A percentile compares a stretch with the other conserved stretches of the same genome.
Conservation (phyloP, 2,888 invertebrate species). For the Andricus quercusramuli region DNA sequence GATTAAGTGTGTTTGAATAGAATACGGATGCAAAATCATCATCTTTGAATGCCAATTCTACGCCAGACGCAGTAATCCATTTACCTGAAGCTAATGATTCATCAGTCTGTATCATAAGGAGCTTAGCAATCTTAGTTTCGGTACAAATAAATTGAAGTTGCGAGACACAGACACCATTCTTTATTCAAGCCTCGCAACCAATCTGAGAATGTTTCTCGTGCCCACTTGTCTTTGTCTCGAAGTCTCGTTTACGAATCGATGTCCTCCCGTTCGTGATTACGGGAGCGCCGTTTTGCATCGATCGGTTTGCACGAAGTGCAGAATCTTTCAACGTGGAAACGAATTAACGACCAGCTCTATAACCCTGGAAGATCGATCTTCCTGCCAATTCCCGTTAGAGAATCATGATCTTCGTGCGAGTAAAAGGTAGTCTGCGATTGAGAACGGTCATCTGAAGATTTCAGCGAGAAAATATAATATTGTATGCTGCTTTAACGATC, state of each 20-base stretch:
- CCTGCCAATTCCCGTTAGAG: conserved; percentile 55
- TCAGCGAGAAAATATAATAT: conserved; percentile 40
- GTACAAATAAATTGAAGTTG: conserved; percentile 36
- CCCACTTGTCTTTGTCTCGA: conserved; percentile 58
- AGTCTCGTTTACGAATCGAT: conserved; percentile 52
- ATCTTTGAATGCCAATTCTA: neutral
- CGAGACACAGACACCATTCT: conserved; percentile 12
- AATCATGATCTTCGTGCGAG: conserved; percentile 41
- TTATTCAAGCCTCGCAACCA: conserved; percentile 35
- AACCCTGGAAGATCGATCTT: conserved; percentile 59
- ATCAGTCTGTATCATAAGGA: conserved; percentile 36
- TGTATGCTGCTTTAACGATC: conserved; percentile 25
- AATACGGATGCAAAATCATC: neutral
- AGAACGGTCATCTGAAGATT: conserved; percentile 25
- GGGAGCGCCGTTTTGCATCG: conserved; percentile 60
- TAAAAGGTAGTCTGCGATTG: conserved; percentile 22
- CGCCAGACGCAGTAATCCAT: neutral
- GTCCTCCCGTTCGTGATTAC: conserved; percentile 56
- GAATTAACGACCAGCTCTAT: conserved; percentile 60
- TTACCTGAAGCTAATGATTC: conserved; percentile 17
- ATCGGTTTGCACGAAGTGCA: conserved; percentile 57
- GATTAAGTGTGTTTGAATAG: neutral
- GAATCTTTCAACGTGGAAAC: conserved; percentile 59
- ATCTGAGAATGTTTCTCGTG: conserved; percentile 45
- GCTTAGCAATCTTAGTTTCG: conserved; percentile 6